Base-by-base conservation (phyloP, 92 coral and sea anemone species). In the Palythoa grandiflora region DNA sequence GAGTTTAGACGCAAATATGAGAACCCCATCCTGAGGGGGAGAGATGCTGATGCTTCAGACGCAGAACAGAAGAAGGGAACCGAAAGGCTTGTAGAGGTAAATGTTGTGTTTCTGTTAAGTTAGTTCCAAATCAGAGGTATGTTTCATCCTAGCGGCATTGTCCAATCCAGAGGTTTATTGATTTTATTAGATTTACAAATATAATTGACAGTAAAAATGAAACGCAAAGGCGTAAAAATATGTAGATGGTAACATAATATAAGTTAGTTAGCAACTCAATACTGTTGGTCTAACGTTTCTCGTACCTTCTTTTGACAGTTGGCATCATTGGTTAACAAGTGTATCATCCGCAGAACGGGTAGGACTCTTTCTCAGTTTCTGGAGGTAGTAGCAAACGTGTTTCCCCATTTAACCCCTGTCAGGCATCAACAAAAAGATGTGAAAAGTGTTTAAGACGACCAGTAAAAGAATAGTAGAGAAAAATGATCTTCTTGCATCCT, bases 41-140 rank as follows among this genome's bases (percentile, higher is more conserved):
- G 99, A 66, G 99, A 97, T 75, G 99, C 99, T 0, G 99, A 95
- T 78, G 99, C 99, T 3, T 89, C 98, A 11, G 99, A 96, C 15
- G 92, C 95, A 8, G 97, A 93, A 15, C 99, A 96, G 79, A 88
- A 95, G 86, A 97, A 84, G 83, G 99, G 99, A 17, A 84, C 96
- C 10, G 98, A 96, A 79, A 95, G 94, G 84, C 86, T 96, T 17
- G 51, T 88, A 7, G 99, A 95, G 98, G 98, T 95, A 47, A 84
- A 20, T 6, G 6, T 6, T 38, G 10, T 13, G 12, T 19, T 19
- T 28, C 28, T 28, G 28, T 28, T 28, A 28, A 28, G 28, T 28
- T 21, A 9, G 40, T 68, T 35, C n/a, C 3, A 17, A 28, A 9
- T 50, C 16, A 21, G 2, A 12, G 5, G 1, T 2, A 57, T 50